Base-by-base conservation (phyloP, 2,113 vertebrate species). In the Malurus cyaneus region DNA sequence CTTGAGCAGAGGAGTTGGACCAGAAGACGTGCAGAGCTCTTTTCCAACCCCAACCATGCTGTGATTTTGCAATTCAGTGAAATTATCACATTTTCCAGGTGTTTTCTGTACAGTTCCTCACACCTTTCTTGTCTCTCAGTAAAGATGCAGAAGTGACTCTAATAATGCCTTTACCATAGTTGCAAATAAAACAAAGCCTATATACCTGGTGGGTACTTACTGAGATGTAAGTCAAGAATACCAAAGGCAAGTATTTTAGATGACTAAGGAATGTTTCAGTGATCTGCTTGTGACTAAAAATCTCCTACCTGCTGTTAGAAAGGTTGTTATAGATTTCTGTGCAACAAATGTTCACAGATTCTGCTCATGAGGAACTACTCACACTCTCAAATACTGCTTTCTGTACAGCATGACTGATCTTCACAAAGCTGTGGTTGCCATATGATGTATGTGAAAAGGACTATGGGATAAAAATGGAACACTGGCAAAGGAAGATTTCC, bases 301-400 rank as follows among this genome's bases (percentile, higher is more conserved):
- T 61, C 77, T 93, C 54, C 56, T 73, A 53, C 24, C 36, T 86
- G 59, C 46, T 80, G 8, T 36, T 73, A 49, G 69, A 61, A 31
- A 66, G 11, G 6, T 36, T 65, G 16, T 57, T 46, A 21, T 8
- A 73, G 28, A 31, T 80, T 77, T 78, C 36, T 78, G 24, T 52
- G 41, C 50, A 61, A 49, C 12, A 19, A 53, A 72, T 18, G 2
- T 31, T 61, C 14, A 39, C 17, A 59, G 18, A 14, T 16, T 31
- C 5, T 54, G 3, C n/a, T 69, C 0, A 0, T 20, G 39, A 5
- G 31, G 23, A 28, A 12, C 32, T 70, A 62, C 50, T 77, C 49
- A 41, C 8, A 10, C 20, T 52, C 53, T 71, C 39, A 72, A 14
- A 60, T 44, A 42, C 12, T 36, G 36, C 36, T 66, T 52, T 50